These are phyloP conservation scores for Trichomycterus rosablanca DNA, from an alignment of 2,113 vertebrate species.

Conservation along the genomic window DNA sequence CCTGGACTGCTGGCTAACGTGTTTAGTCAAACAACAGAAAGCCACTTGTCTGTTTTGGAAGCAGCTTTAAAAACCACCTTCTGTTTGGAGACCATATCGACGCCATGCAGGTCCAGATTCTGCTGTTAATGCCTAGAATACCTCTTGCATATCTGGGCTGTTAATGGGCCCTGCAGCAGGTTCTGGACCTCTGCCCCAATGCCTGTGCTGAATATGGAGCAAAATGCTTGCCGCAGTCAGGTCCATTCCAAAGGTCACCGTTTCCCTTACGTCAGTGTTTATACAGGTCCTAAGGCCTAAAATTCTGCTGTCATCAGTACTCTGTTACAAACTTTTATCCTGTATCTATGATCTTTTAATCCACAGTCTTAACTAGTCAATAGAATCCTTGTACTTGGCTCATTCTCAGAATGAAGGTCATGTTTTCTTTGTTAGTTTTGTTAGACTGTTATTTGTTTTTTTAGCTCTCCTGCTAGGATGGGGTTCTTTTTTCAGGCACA, in stretches of 20 bases:
- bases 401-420: conserved; percentile 15
- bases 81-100: conserved; percentile 28
- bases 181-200: conserved; percentile 42
- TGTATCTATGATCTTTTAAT: conserved; percentile 42
- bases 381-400: conserved; percentile 37
- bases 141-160: conserved; percentile 36
- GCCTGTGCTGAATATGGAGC: conserved; percentile 31
- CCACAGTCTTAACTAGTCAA: conserved; percentile 42
- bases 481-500: conserved; percentile 21
- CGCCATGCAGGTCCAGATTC: conserved; percentile 28
- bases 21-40: conserved; percentile 25
- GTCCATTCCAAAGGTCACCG: conserved; percentile 36
- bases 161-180: conserved; percentile 39
- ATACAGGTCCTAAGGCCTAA: conserved; percentile 10
- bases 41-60: conserved; percentile 17
- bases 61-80: conserved; percentile 3
- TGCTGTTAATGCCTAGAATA: conserved; percentile 39
- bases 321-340: conserved; percentile 45
- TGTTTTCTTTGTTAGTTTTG: conserved; percentile 9
- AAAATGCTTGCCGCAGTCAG: conserved; percentile 23
- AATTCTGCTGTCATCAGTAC: conserved; percentile 41
- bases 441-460: conserved; percentile 33
- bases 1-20: background rate
- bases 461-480: no score
- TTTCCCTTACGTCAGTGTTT: conserved; percentile 45